phyloP scores from a whole-genome alignment of 2,888 invertebrate species.

The Myathropa florea region DNA sequence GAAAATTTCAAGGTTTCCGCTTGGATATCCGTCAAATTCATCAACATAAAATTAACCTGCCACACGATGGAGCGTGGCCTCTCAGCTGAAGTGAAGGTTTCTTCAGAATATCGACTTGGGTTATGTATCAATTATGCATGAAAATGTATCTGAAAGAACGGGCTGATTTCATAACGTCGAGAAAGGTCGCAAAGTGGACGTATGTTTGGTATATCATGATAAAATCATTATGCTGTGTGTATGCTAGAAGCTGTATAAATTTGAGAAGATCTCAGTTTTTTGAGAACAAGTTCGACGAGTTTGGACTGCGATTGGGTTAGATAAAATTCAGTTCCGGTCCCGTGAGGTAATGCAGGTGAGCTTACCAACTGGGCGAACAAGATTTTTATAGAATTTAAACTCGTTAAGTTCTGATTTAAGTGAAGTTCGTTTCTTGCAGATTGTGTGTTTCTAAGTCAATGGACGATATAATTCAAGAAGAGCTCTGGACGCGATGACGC shows the following conservation, averaged over 20 bases:
- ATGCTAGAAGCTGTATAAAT: not conserved
- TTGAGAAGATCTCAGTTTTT: not conserved
- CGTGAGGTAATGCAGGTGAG: not conserved
- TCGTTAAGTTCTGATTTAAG: not conserved
- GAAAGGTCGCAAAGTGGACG: not conserved
- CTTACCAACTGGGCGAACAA: not conserved
- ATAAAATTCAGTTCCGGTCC: not conserved
- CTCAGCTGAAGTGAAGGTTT: not conserved
- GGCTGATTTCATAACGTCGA: not conserved
- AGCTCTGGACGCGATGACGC: too few relatives aligned
- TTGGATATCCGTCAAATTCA: not conserved
- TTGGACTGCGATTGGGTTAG: not conserved
- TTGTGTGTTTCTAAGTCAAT: too few relatives aligned
- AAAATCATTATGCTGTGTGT: not conserved
- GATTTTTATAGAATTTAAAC: not conserved
- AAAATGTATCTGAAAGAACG: not conserved
- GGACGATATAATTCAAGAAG: too few relatives aligned
- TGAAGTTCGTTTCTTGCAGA: not conserved
- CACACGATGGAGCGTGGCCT: not conserved
- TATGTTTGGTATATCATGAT: not conserved
- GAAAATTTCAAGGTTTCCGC: slow-evolving; percentile 5
- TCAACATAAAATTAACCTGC: not conserved
- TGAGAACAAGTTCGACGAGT: not conserved
- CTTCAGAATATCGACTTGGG: not conserved
- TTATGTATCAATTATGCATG: not conserved